Evolutionary conservation across 2,888 invertebrate genomes (phyloP).

Genomic region (Drosophila putrida): DNA sequence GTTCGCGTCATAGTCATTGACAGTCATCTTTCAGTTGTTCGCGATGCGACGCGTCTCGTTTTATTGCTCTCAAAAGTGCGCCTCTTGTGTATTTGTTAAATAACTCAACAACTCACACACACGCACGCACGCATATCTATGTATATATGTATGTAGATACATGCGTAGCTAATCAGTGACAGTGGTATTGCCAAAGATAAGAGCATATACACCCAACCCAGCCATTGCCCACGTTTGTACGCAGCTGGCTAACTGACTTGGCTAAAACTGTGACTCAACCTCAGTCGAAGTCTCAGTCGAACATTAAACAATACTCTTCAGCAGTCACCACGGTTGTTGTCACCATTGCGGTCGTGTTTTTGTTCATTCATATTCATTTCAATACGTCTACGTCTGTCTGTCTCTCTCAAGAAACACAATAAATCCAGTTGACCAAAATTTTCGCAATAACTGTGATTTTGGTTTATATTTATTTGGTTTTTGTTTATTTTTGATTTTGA

Average conservation of each 20-base stretch:
- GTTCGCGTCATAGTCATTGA: slow-evolving; percentile 33
- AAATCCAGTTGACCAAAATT: slow-evolving; percentile 46
- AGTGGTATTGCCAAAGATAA: slow-evolving; percentile 71
- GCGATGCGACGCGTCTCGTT: slow-evolving; percentile 22
- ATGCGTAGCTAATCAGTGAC: slow-evolving; percentile 67
- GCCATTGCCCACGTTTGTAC: slow-evolving; percentile 39
- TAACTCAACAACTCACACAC: slow-evolving; percentile 36
- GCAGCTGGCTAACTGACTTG: slow-evolving; percentile 37
- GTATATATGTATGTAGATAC: slow-evolving; percentile 30
- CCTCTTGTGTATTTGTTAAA: slow-evolving; percentile 49
- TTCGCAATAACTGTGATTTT: slow-evolving; percentile 59
- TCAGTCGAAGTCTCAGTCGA: slow-evolving; percentile 30
- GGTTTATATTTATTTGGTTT: slow-evolving; percentile 8
- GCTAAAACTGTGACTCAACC: slow-evolving; percentile 68
- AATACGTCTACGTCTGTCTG: slow-evolving; percentile 20
- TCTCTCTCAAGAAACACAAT: slow-evolving; percentile 1
- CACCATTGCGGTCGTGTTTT: slow-evolving; percentile 25
- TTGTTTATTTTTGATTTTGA: slow-evolving; percentile 26
- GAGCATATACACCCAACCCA: slow-evolving; percentile 29
- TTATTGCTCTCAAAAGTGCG: slow-evolving; percentile 35
- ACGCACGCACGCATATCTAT: slow-evolving; percentile 2
- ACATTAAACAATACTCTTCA: slow-evolving; percentile 42
- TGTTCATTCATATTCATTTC: slow-evolving; percentile 54
- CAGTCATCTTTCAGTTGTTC: slow-evolving; percentile 36
- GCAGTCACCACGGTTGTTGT: slow-evolving; percentile 17